Evolutionary conservation across 2,113 vertebrate species (phyloP).

Genomic region (Archocentrus centrarchus): DNA sequence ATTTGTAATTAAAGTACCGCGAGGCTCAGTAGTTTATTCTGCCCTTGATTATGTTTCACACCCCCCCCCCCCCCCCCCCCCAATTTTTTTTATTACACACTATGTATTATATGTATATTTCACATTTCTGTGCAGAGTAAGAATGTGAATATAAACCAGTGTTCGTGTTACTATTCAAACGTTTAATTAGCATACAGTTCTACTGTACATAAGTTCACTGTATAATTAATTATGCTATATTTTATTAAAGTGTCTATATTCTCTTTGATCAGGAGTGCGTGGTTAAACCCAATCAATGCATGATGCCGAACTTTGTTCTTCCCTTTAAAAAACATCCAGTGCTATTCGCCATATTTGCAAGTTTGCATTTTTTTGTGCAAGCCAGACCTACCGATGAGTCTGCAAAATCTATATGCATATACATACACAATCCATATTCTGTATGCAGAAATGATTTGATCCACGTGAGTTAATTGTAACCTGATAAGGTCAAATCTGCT

Average conservation of each 20-base stretch:
- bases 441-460: neutral
- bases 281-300: conserved; percentile 66
- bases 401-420: neutral
- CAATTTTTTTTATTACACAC: no score
- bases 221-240: conserved; percentile 81
- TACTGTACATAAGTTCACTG: conserved; percentile 78
- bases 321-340: neutral
- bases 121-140: conserved; percentile 58
- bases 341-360: conserved; percentile 20
- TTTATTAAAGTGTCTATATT: conserved; percentile 85
- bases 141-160: conserved; percentile 62
- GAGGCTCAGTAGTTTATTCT: conserved; percentile 29
- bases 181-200: conserved; percentile 74
- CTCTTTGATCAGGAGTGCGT: conserved; percentile 78
- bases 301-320: conserved; percentile 25
- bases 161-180: conserved; percentile 65
- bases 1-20: conserved; percentile 57
- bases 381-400: neutral
- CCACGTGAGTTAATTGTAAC: neutral
- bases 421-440: neutral
- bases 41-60: conserved; percentile 30
- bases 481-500: neutral
- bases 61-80: neutral
- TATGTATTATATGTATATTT: conserved; percentile 61
- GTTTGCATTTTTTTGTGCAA: conserved; percentile 22